Base-by-base conservation (phyloP, 2,888 invertebrate genomes). In the Tridacna crocea region DNA sequence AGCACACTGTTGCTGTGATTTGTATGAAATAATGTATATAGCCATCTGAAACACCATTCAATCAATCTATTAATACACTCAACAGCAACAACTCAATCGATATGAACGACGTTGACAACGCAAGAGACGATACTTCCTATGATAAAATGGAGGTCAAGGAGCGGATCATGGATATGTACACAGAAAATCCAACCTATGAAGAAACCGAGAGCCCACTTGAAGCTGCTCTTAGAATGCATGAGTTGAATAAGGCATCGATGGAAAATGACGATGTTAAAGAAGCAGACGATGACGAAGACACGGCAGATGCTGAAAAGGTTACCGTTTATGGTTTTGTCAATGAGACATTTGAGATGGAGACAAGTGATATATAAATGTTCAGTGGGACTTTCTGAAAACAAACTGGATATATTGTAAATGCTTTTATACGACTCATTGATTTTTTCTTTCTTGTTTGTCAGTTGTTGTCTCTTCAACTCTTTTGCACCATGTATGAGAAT, bases 31-130 rank as follows among this genome's bases (percentile, higher is more conserved):
- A 4, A 36, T 36, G 36, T 36, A 4, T 2, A 36, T 4, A 36
- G 36, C 8, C 8, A 8, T 8, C 2, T 36, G 8, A 36, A 36
- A 36, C 36, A 36, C 36, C 36, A 36, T 36, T 36, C 36, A 36
- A 8, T 36, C 8, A 36, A 36, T 36, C 36, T 36, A 36, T 36
- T 4, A 36, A 2, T 36, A 4, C 36, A 36, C 36, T 36, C 36
- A 15, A 55, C 68, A 84, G 83, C 48, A 51, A 80, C n/a, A 76
- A 84, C 24, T 84, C 83, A 6, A 70, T 84, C 4, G 84, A 84
- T 68, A 46, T 72, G 13, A 81, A 81, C 47, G 74, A 58, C 24
- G 79, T 84, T 10, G 84, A 75, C n/a, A 60, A 27, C 3, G 63
- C 74, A 24, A 22, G 75, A 24, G 47, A 72, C 22, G 77, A 75